Base-by-base conservation (phyloP, 2,113 vertebrate species). In the Anoura caudifer region DNA sequence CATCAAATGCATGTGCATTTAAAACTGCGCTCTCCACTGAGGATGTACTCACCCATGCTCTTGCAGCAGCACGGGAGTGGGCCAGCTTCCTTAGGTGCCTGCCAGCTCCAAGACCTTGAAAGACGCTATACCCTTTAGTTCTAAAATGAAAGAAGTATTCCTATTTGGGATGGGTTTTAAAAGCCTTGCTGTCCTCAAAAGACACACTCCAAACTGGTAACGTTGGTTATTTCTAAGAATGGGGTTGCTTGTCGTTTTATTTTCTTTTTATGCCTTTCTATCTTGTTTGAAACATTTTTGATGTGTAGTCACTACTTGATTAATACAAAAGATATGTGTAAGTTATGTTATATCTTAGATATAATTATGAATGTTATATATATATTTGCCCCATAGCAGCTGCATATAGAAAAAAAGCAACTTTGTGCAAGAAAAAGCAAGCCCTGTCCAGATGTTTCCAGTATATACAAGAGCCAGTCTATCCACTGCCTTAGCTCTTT, bases 81-180 rank as follows among this genome's bases (percentile, higher is more conserved):
- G 59, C 67, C 59, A 12, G 22, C 61, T 76, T n/a, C n/a, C 69
- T 81, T 28, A 12, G 24, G 3, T 24, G 67, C 45, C 59, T 59
- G 61, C 88, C 80, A 95, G 15, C 63, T 69, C 73, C 9, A 26
- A 73, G 36, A 8, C 19, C 26, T 1, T 84, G 33, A 52, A 79
- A 77, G 59, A 61, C 54, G 54, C 63, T 67, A 5, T 72, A 38
- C 7, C 7, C 13, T 90, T 83, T 63, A 50, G 41, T 75, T 90
- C n/a, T 67, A 50, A 94, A 73, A 91, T 83, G 54, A 83, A 90
- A 88, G 59, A 77, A 43, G 19, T 75, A 81, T 56, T 86, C 33
- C 81, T 83, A 45, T 95, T 75, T 87, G 45, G 69, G 38, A 76
- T 92, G 84, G 76, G 38, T 41, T 90, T 93, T 52, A n/a, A 61